Evolutionary conservation across 2,888 invertebrate species (phyloP).

Genomic region (Lasioglossum morio): DNA sequence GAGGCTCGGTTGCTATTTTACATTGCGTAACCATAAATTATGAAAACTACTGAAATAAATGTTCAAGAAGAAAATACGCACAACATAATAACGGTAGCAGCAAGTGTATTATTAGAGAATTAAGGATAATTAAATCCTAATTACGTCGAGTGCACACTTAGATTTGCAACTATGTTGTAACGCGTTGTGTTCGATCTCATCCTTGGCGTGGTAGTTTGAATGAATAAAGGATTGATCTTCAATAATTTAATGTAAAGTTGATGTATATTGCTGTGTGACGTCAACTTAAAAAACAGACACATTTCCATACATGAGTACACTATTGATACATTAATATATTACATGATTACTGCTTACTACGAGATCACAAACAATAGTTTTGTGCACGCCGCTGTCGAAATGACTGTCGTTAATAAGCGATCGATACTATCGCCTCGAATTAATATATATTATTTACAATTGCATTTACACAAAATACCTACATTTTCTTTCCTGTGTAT

Average conservation of each 20-base stretch:
- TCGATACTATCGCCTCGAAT: slow-evolving; percentile 68
- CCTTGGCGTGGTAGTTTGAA: not conserved
- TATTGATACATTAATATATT: slow-evolving; percentile 69
- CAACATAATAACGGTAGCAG: not conserved
- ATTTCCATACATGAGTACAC: slow-evolving; percentile 64
- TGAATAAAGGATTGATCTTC: slow-evolving; percentile 20
- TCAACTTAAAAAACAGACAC: slow-evolving; percentile 70
- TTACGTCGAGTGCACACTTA: not conserved
- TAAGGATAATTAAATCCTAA: not conserved
- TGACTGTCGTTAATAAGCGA: slow-evolving; percentile 73
- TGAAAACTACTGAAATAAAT: not conserved
- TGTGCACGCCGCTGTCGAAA: slow-evolving; percentile 76
- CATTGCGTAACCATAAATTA: not conserved
- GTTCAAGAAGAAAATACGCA: not conserved
- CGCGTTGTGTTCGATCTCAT: not conserved
- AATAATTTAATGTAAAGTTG: slow-evolving; percentile 59
- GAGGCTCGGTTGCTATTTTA: not conserved
- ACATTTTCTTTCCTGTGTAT: slow-evolving; percentile 63
- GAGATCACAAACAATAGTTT: slow-evolving; percentile 76
- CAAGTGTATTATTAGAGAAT: not conserved
- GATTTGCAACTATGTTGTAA: not conserved
- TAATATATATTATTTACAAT: slow-evolving; percentile 71
- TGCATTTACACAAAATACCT: slow-evolving; percentile 73
- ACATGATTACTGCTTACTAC: slow-evolving; percentile 70
- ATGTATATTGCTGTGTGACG: slow-evolving; percentile 65